Conservation (phyloP, 2,113 vertebrate species). For the Dissostichus mawsoni region DNA sequence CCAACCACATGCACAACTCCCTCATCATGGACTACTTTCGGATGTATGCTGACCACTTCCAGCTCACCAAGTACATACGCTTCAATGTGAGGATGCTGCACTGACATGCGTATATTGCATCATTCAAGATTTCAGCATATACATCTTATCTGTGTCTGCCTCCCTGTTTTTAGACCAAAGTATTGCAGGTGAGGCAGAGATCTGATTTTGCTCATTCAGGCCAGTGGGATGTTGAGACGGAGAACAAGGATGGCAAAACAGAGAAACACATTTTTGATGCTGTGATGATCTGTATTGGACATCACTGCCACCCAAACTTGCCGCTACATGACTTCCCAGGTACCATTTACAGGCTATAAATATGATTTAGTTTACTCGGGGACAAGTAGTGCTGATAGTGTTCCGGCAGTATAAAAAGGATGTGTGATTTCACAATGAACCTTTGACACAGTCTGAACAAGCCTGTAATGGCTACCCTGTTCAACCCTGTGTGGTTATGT, state of each 20-base stretch:
- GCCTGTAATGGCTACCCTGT: background rate
- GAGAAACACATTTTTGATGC: slow-evolving; percentile 88
- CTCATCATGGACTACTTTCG: slow-evolving; percentile 91
- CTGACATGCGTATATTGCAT: background rate
- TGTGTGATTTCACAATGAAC: background rate
- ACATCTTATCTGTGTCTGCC: background rate
- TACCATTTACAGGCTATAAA: slow-evolving; percentile 49
- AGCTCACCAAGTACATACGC: slow-evolving; percentile 86
- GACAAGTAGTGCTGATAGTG: background rate
- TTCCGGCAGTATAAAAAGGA: background rate
- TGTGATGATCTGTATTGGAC: slow-evolving; percentile 91
- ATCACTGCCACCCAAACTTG: slow-evolving; percentile 84
- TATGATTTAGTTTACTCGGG: background rate
- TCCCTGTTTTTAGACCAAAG: slow-evolving; percentile 84
- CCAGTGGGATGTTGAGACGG: slow-evolving; percentile 90
- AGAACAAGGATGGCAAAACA: slow-evolving; percentile 73
- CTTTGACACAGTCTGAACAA: background rate
- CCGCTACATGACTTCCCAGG: slow-evolving; percentile 92
- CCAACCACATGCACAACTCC: slow-evolving; percentile 94
- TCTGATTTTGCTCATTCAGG: slow-evolving; percentile 87
- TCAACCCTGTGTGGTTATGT: background rate
- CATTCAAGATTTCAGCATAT: too few relatives aligned
- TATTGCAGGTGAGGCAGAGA: slow-evolving; percentile 82
- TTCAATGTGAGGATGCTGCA: slow-evolving; percentile 83
- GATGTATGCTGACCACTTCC: slow-evolving; percentile 88